These are phyloP conservation scores for Tipula vernalis DNA, from an alignment of 2,888 invertebrate species.

Conservation along the genomic window DNA sequence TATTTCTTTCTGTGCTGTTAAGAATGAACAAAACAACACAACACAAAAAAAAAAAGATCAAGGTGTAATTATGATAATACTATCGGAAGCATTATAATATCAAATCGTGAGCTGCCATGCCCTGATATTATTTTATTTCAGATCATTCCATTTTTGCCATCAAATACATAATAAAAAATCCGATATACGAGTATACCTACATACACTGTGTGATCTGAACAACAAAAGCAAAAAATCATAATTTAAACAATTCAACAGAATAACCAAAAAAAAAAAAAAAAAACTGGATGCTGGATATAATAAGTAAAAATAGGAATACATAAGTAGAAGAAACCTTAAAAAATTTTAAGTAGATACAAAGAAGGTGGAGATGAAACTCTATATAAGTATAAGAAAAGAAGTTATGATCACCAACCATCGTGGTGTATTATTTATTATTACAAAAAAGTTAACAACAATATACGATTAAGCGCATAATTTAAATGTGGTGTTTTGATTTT, in stretches of 20 bases:
- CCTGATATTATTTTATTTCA: neutral
- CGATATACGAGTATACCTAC: neutral
- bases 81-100: constrained; percentile 10
- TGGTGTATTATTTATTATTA: neutral
- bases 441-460: neutral
- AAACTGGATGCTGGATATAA: neutral
- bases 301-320: neutral
- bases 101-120: constrained; percentile 10
- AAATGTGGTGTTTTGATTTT: neutral
- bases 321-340: neutral
- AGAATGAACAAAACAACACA: neutral
- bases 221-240: neutral
- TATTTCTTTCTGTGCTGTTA: neutral
- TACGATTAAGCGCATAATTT: neutral
- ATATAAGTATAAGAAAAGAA: neutral
- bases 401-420: neutral
- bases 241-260: neutral
- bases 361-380: neutral
- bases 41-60: neutral
- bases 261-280: neutral
- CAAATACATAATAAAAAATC: neutral
- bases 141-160: constrained; percentile 8
- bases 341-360: neutral
- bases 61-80: constrained; percentile 10
- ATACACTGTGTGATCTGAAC: neutral